Base-by-base conservation (phyloP, 1,140 invertebrate species). In the Cotesia typhae region DNA sequence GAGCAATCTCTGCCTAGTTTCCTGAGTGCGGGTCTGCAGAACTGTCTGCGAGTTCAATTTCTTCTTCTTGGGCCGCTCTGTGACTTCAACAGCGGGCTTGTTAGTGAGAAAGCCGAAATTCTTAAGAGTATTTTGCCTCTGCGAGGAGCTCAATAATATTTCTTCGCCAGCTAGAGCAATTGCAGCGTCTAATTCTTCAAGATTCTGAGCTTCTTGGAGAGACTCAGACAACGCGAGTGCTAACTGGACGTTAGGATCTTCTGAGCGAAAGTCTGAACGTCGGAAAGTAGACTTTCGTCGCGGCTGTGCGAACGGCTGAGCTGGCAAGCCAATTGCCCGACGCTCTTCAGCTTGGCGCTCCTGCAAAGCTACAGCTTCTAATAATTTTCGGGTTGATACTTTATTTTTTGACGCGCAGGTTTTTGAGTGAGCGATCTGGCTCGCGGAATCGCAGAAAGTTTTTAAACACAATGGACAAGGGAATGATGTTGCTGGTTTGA, bases 161-260 rank as follows among this genome's bases (percentile, higher is more conserved):
- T 64, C 66, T 6, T 71, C 75, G 0, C 52, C 66, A 3, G 72
- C 72, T 6, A 72, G 3, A 55, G 76, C 64, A 28, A 79, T 70
- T 59, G 77, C 75, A 74, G 87, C 81, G 67, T 84, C 73, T 60
- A 84, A 75, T 70, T 84, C 68, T 51, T 83, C 78, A 9, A 80
- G 73, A 74, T 86, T 74, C 57, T 88, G 76, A 38, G 81, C 82
- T 77, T 89, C 85, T 36, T 87, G 83, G 10, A 89, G 76, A 5
- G 88, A 89, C 73, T 83, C 81, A 14, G 88, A 89, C 70, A 89
- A 76, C 14, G 87, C 88, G 60, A 89, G 71, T 14, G 84, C 88
- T 66, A 89, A 79, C 60, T 89, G 80, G 5, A 89, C 71, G 72
- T 88, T 82, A 10, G 80, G 70, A 80, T 89, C 88, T 55, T 78